Evolutionary conservation across 2,888 invertebrate genomes (phyloP).

Genomic region (Anoplius nigerrimus): DNA sequence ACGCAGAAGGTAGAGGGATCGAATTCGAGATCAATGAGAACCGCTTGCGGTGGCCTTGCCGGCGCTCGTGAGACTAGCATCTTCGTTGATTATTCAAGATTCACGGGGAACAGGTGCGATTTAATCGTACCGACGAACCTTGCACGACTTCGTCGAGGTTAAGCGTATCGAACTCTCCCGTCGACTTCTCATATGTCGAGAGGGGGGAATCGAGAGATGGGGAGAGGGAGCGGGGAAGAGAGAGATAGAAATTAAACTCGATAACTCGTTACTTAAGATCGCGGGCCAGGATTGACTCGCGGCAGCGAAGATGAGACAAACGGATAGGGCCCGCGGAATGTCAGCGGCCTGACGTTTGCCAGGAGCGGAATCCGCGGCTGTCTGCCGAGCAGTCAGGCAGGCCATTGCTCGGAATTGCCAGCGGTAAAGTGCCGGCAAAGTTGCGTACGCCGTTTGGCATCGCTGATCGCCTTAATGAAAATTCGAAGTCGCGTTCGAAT

Average conservation of each 20-base stretch:
- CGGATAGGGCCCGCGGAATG: no score
- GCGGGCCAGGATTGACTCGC: not conserved
- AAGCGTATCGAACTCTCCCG: conserved; percentile 3
- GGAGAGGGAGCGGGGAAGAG: no score
- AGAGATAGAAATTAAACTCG: not conserved
- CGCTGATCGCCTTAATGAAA: no score
- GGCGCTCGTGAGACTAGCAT: conserved; percentile 13
- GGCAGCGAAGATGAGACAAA: no score
- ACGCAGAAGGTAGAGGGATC: not conserved
- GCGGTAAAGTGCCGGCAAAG: no score
- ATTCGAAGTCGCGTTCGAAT: no score
- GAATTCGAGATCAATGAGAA: not conserved
- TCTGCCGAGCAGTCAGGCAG: no score
- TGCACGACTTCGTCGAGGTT: conserved; percentile 3
- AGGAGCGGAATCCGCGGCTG: no score
- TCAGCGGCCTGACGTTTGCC: no score
- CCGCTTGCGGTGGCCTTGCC: conserved; percentile 1
- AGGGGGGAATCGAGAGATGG: no score
- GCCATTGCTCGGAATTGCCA: no score
- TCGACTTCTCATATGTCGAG: not conserved
- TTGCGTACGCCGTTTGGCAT: no score
- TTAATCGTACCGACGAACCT: conserved; percentile 36
- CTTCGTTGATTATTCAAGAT: conserved; percentile 36
- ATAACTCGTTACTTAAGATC: conserved; percentile 1
- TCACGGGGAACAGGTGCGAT: conserved; percentile 43